These are phyloP conservation scores for Rhaphigaster nebulosa DNA, from an alignment of 2,888 invertebrate species.

Conservation along the genomic window DNA sequence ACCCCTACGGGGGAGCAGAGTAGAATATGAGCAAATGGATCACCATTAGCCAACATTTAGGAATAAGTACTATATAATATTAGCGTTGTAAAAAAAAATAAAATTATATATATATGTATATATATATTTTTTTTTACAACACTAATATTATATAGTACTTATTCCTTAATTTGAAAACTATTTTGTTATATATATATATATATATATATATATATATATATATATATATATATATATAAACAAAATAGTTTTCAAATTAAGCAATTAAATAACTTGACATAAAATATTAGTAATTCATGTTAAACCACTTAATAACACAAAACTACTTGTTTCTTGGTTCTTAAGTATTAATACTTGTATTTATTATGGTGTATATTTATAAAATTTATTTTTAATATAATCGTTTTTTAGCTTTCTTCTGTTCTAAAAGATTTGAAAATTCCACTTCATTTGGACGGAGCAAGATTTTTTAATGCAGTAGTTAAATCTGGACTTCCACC, in stretches of 20 bases:
- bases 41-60: too few species aligned
- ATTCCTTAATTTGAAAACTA: too few species aligned
- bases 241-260: background rate
- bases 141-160: too few species aligned
- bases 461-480: slow-evolving; percentile 91
- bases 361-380: background rate
- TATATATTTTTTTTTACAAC: too few species aligned
- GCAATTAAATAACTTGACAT: rapidly evolving
- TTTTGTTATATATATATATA: too few species aligned
- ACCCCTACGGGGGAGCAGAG: too few species aligned
- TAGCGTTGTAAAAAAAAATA: too few species aligned
- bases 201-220: too few species aligned
- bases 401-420: slow-evolving; percentile 54
- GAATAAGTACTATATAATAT: too few species aligned
- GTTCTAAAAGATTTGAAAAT: slow-evolving; percentile 69
- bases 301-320: background rate
- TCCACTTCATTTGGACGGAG: slow-evolving; percentile 93
- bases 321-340: background rate
- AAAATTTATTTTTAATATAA: background rate
- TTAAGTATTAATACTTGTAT: background rate
- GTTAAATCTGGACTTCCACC: slow-evolving; percentile 77
- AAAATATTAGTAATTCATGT: background rate
- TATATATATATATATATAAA: too few species aligned
- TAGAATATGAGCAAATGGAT: too few species aligned
- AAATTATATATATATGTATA: too few species aligned